phyloP scores from a whole-genome alignment of 2,888 invertebrate species.

The Ichneumoninae sp. region DNA sequence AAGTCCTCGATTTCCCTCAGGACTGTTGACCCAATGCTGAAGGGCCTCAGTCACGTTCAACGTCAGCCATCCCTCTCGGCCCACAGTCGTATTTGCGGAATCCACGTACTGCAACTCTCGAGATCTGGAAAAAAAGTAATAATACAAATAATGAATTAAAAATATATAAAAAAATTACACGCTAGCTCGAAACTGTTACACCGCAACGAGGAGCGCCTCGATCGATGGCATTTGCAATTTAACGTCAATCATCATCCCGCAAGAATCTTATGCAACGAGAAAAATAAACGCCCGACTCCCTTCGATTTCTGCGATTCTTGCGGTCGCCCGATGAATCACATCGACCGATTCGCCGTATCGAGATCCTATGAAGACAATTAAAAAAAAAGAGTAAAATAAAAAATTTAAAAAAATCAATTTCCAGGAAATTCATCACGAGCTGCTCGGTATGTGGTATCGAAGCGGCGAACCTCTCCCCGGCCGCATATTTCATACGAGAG shows the following conservation, averaged over 20 bases:
- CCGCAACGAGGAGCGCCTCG: slow-evolving; percentile 2
- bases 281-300: background rate
- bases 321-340: slow-evolving; percentile 53
- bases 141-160: background rate
- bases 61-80: slow-evolving; percentile 94
- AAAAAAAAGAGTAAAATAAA: background rate
- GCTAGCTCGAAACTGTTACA: slow-evolving; percentile 1
- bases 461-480: slow-evolving; percentile 56
- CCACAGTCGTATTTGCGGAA: slow-evolving; percentile 90
- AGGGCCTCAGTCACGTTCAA: slow-evolving; percentile 93
- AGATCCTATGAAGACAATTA: slow-evolving; percentile 22
- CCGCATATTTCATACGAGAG: slow-evolving; percentile 55
- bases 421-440: slow-evolving; percentile 5
- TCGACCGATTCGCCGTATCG: slow-evolving; percentile 27
- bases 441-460: background rate
- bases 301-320: slow-evolving; percentile 37
- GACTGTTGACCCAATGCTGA: slow-evolving; percentile 91
- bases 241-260: slow-evolving; percentile 22
- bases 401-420: slow-evolving; percentile 13
- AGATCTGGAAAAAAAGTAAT: slow-evolving; percentile 85
- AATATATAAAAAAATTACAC: slow-evolving; percentile 8
- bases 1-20: slow-evolving; percentile 93
- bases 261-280: slow-evolving; percentile 53
- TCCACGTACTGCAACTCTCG: slow-evolving; percentile 91
- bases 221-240: slow-evolving; percentile 29